These are phyloP conservation scores for Piezodorus guildinii DNA, from an alignment of 1,140 invertebrate species.

Conservation along the genomic window DNA sequence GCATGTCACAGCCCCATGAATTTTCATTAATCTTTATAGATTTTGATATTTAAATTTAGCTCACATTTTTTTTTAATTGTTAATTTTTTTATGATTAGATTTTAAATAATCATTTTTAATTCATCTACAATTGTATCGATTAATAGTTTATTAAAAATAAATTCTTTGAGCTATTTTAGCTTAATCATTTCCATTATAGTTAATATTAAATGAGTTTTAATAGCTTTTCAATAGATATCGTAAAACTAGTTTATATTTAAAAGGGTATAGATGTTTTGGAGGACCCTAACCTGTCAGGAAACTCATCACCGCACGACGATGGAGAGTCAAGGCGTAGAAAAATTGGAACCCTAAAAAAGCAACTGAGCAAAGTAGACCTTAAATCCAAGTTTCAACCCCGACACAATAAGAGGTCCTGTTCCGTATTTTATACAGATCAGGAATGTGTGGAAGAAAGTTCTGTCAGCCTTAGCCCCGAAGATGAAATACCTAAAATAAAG, in stretches of 20 bases:
- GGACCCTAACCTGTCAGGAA: conserved; percentile 18
- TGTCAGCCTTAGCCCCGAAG: conserved; percentile 24
- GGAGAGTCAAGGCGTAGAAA: conserved; percentile 18
- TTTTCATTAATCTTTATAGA: too few relatives aligned
- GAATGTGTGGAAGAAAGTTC: conserved; percentile 18
- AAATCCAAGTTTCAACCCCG: conserved; percentile 45
- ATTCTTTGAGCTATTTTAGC: background rate
- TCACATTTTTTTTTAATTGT: too few relatives aligned
- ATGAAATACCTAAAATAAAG: conserved; percentile 25
- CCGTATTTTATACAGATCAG: conserved; percentile 19
- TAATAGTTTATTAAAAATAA: too few relatives aligned
- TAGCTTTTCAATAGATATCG: conserved; percentile 5
- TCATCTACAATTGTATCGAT: too few relatives aligned
- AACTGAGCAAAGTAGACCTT: conserved; percentile 65
- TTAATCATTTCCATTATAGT: background rate
- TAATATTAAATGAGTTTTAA: conserved; percentile 8
- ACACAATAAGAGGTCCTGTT: conserved; percentile 20
- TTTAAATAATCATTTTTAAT: too few relatives aligned
- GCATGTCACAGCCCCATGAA: too few relatives aligned
- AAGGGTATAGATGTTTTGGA: conserved; percentile 22
- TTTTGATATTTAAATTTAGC: too few relatives aligned
- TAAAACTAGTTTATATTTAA: conserved; percentile 19
- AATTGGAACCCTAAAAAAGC: conserved; percentile 53
- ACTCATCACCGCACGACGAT: conserved; percentile 19
- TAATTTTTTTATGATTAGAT: too few relatives aligned